phyloP scores from a whole-genome alignment of 2,113 vertebrate genomes.

The Oreocharis arfaki region DNA sequence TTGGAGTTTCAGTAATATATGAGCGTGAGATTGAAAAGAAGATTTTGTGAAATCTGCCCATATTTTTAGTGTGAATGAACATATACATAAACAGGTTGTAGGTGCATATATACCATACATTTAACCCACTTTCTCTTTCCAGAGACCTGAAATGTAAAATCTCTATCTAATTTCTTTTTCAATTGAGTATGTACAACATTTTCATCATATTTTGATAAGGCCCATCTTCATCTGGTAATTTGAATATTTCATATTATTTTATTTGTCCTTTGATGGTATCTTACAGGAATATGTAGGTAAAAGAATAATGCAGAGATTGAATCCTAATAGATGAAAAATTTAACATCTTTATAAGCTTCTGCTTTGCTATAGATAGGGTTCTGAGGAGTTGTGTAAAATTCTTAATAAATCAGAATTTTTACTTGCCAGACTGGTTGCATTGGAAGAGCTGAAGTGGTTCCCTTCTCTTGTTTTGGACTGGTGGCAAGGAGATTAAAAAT shows the following conservation, averaged over 20 bases:
- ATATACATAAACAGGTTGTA: neutral
- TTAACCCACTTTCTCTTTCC: neutral
- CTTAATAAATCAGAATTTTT: neutral
- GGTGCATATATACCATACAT: neutral
- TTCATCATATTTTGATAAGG: neutral
- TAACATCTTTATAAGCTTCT: neutral
- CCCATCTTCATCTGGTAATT: neutral
- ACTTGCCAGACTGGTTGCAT: neutral
- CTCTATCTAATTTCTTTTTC: neutral
- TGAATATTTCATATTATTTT: neutral
- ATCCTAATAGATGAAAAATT: neutral
- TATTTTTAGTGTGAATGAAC: neutral
- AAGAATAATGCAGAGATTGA: neutral
- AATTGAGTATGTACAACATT: neutral
- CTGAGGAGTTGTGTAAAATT: neutral
- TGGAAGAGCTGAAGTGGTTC: neutral
- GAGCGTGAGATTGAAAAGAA: neutral
- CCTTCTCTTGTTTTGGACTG: neutral
- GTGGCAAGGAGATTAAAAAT: neutral
- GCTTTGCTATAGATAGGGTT: neutral
- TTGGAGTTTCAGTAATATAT: neutral
- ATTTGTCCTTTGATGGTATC: neutral
- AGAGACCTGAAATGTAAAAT: neutral
- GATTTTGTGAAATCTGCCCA: neutral
- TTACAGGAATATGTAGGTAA: neutral